Conservation (phyloP, 2,797 vertebrate genomes). For the Merluccius polli region DNA sequence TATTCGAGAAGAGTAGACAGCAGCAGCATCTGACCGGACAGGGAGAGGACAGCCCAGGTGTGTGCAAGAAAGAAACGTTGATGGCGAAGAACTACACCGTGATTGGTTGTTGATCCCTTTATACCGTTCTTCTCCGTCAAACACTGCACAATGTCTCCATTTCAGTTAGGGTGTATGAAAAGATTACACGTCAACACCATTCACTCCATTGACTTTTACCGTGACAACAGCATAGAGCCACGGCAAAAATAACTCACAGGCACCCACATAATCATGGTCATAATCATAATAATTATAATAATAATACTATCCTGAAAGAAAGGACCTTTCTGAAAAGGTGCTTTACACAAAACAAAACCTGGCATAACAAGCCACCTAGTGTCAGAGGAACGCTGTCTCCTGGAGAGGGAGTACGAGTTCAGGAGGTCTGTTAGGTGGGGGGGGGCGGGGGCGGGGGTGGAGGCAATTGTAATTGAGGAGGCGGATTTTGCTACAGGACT, state of each 20-base stretch:
- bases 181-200: not conserved
- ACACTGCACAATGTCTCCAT: constrained; percentile 44
- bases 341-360: not conserved
- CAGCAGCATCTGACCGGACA: not conserved
- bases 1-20: not conserved
- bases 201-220: not conserved
- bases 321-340: not conserved
- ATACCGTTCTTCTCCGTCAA: constrained; percentile 45
- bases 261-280: not conserved
- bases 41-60: constrained; percentile 15
- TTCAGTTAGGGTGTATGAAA: constrained; percentile 29
- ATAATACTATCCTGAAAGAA: not conserved
- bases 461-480: not conserved
- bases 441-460: too few relatives aligned
- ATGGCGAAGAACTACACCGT: constrained; percentile 49
- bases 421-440: too few relatives aligned
- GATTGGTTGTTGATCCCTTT: constrained; percentile 51
- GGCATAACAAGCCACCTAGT: not conserved
- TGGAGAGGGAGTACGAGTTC: not conserved
- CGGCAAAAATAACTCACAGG: not conserved
- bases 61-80: constrained; percentile 27
- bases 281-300: not conserved
- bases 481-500: not conserved
- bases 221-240: not conserved
- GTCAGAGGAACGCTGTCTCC: too few relatives aligned